Evolutionary conservation across 2,888 invertebrate genomes (phyloP).

Genomic region (Cataglyphis albicans): DNA sequence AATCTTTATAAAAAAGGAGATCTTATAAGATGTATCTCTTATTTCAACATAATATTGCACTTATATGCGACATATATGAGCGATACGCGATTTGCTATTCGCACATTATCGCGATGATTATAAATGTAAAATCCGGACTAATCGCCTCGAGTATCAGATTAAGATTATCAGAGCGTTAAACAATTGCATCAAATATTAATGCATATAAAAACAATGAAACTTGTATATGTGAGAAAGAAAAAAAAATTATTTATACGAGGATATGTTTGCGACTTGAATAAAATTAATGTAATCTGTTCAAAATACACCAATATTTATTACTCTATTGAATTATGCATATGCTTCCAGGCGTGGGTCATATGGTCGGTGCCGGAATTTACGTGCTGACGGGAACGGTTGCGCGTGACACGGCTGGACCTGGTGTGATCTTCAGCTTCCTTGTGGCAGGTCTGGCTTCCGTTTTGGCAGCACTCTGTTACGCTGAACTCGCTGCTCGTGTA

Average conservation of each 20-base stretch:
- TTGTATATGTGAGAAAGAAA: not conserved
- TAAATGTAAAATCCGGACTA: constrained; percentile 16
- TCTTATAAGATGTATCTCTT: not conserved
- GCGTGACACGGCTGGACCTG: constrained; percentile 93
- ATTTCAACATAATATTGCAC: not conserved
- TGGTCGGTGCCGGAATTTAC: constrained; percentile 98
- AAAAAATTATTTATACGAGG: not conserved
- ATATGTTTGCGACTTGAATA: not conserved
- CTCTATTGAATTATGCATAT: not conserved
- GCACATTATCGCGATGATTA: constrained; percentile 6
- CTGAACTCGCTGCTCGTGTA: constrained; percentile 93
- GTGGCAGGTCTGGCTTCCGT: constrained; percentile 94
- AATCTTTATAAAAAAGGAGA: not conserved
- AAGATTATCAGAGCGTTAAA: constrained; percentile 5
- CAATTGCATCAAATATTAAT: constrained; percentile 3
- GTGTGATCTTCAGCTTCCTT: constrained; percentile 91
- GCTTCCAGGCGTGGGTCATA: constrained; percentile 93
- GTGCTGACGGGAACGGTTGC: constrained; percentile 95
- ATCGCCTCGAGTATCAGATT: not conserved
- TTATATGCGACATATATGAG: not conserved
- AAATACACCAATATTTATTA: constrained; percentile 6
- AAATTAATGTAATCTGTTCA: not conserved
- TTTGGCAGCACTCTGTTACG: constrained; percentile 94
- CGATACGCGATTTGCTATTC: not conserved
- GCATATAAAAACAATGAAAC: not conserved